Evolutionary conservation across 2,888 invertebrate genomes (phyloP), one percentile per base, ranked within the genome.

Genomic region (Sepiola atlantica): DNA sequence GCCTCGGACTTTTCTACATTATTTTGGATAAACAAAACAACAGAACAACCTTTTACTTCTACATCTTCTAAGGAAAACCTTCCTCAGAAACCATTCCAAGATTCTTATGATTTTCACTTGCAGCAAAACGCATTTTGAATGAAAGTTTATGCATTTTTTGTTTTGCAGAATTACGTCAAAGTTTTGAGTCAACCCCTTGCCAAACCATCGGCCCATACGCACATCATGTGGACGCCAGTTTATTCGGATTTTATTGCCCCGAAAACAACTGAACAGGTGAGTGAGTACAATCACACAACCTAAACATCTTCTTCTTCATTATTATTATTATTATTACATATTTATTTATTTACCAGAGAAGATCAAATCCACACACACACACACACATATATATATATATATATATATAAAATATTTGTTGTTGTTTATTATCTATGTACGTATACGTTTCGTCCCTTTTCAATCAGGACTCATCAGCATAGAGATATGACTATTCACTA

Each of bases 131-230:
- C 10, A 21, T 61, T 61, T 61, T 18, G 77, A 10, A 77, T 77
- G 14, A 61, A 61, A 61, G 45, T 61, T 10, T 61, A 61, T 91
- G 16, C 35, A 24, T 35, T 20, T 45, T 94, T 93, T 28, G 94
- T 94, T 35, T 95, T 96, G 2, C 98, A 99, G 96, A 99, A 99
- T 97, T 99, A 99, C 97, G 98, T 99, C 96, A 99, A 99, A 94
- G 99, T 99, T 90, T 98, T 99, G 98, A 99, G 99, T 54, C 98
- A 99, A 95, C 99, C 99, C 0, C 98, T 99, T 97, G 99, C 99
- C 28, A 98, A 99, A 95, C 98, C 98, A 94, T 98, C 98, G 95
- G 97, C 98, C 95, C 99, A 35, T 35, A 28, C 99, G 97, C 99
- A 99, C 16, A 98, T 99, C n/a, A 98, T 99, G 18, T 99, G 99